These are phyloP conservation scores for Aegotheles bennettii DNA, from an alignment of 2,113 vertebrate species.

Conservation along the genomic window DNA sequence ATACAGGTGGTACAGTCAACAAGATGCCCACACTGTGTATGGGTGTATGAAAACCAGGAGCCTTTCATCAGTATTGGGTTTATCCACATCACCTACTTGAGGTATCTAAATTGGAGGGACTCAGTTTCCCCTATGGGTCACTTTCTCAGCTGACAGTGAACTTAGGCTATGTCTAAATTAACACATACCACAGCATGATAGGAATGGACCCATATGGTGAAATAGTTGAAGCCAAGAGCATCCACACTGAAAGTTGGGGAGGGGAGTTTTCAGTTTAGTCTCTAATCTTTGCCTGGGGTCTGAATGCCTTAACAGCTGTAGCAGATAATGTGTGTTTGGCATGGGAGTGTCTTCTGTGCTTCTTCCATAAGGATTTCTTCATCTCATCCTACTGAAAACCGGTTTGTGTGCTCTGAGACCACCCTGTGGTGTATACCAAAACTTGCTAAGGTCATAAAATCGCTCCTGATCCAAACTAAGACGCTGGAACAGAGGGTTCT, in stretches of 20 bases:
- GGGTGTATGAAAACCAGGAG: not conserved
- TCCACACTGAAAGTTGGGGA: not conserved
- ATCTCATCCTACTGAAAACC: not conserved
- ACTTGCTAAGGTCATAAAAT: not conserved
- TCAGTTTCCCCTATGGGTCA: not conserved
- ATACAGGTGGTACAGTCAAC: not conserved
- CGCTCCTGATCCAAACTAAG: not conserved
- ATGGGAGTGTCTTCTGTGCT: not conserved
- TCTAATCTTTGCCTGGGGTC: not conserved
- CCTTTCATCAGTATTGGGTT: not conserved
- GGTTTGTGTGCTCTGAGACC: not conserved
- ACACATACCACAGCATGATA: not conserved
- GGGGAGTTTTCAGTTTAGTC: not conserved
- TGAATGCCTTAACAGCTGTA: not conserved
- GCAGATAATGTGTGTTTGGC: not conserved
- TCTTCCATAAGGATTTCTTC: not conserved
- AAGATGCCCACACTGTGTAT: not conserved
- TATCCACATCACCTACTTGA: not conserved
- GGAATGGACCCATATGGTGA: not conserved
- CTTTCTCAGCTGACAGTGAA: not conserved
- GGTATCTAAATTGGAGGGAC: not conserved
- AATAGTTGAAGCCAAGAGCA: not conserved
- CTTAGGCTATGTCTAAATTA: not conserved
- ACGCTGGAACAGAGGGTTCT: not conserved
- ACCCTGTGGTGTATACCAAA: not conserved